Percentiles rank a stretch among this genome's conserved stretches.
Conservation (phyloP, 2,888 invertebrate species). For the Dynastes tityus region DNA sequence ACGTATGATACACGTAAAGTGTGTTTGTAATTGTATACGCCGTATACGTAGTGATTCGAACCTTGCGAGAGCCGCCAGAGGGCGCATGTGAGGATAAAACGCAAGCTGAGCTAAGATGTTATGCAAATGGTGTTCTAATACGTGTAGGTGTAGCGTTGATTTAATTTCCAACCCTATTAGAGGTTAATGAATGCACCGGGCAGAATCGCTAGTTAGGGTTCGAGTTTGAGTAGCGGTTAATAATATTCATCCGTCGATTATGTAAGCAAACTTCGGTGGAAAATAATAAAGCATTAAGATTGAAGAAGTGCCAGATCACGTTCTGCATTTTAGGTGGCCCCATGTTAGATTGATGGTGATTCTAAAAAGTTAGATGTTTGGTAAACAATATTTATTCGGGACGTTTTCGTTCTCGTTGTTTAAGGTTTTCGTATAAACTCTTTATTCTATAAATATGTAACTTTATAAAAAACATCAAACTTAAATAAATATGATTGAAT, state of each 20-base stretch:
- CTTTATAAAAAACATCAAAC: too few relatives aligned
- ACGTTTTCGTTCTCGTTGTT: too few relatives aligned
- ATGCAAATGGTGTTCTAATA: slow-evolving; percentile 30
- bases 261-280: slow-evolving; percentile 4
- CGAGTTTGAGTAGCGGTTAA: slow-evolving; percentile 20
- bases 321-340: background rate
- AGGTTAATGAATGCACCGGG: slow-evolving; percentile 26
- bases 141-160: slow-evolving; percentile 7
- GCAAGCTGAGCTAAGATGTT: slow-evolving; percentile 13
- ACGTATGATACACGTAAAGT: background rate
- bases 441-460: too few relatives aligned
- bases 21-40: slow-evolving; percentile 23
- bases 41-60: background rate
- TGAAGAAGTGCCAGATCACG: background rate
- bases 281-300: background rate
- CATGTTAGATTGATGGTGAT: too few relatives aligned
- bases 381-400: too few relatives aligned
- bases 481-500: too few relatives aligned
- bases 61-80: background rate
- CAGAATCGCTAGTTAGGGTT: background rate
- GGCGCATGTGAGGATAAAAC: background rate
- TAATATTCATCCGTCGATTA: background rate
- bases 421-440: too few relatives aligned
- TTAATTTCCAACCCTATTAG: slow-evolving; percentile 32
- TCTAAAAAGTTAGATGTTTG: too few relatives aligned